Evolutionary conservation across 2,113 vertebrate species (phyloP), one percentile per base, ranked within the genome.

Genomic region (Zosterops borbonicus): DNA sequence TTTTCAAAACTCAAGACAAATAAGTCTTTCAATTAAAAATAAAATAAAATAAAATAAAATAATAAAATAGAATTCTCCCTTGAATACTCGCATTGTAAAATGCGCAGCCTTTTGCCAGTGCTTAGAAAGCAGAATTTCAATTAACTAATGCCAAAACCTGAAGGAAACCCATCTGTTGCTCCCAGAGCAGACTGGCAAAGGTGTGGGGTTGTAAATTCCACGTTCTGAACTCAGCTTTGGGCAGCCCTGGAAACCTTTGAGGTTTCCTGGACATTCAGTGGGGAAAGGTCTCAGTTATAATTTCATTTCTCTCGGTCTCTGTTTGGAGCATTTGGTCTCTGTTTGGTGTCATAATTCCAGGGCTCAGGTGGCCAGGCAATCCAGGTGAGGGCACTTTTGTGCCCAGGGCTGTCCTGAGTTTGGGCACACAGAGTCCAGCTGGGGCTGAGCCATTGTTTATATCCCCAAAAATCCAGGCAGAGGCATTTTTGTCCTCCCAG

Each of bases 61-160:
- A 37, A 37, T 37, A 64, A 62, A 64, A 67, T 31, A 14, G 9
- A 78, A 27, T 28, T 44, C 14, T 84, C 18, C 6, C 41, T 87
- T 96, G 69, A 95, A 87, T 87, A 75, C n/a, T 84, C 49, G 23
- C 77, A 82, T 58, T 92, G 80, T 86, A 64, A 87, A 67, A 64
- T 82, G 39, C 52, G 9, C 70, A 75, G 69, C 17, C n/a, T 53
- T 87, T 56, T 78, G 35, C 77, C 95, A 91, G 62, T 58, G 74
- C 74, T 89, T 90, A 63, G 92, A 91, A 94, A 94, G 92, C 70
- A 93, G 75, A 71, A 85, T 80, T 82, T 75, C 47, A 93, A 73
- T 71, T 62, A 27, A 16, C n/a, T 77, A 22, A 59, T 79, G 84
- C 77, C 90, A 74, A 75, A 87, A 31, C 29, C 22, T 47, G 81